Percentiles rank a stretch among this genome's conserved stretches.
These are phyloP conservation scores for Pluvialis apricaria DNA, from an alignment of 2,113 vertebrate species.

Conservation along the genomic window DNA sequence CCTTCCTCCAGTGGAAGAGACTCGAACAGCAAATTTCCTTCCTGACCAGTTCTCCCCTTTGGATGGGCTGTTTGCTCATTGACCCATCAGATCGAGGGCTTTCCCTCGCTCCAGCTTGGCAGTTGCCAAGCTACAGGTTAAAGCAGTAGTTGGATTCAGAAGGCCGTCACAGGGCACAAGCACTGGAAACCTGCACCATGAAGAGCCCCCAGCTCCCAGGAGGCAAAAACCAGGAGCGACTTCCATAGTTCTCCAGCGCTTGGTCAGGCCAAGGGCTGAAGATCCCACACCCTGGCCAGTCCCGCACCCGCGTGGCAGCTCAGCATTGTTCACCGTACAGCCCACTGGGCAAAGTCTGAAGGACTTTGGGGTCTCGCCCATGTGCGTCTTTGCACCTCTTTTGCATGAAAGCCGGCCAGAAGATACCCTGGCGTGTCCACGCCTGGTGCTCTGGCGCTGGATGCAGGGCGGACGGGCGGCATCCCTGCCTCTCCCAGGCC, in stretches of 20 bases:
- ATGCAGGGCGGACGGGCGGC: not conserved
- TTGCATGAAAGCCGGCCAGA: not conserved
- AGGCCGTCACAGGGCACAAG: not conserved
- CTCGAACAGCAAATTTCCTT: not conserved
- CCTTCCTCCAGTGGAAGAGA: not conserved
- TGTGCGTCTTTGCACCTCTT: not conserved
- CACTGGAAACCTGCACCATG: not conserved
- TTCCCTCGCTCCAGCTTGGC: accelerated
- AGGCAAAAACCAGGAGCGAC: not conserved
- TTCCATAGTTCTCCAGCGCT: not conserved
- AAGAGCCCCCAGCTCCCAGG: not conserved
- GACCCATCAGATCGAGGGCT: not conserved
- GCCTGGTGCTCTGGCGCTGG: not conserved
- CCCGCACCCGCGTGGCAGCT: accelerated
- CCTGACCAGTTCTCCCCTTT: not conserved
- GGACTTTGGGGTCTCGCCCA: not conserved
- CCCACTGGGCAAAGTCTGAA: not conserved
- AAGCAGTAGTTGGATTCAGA: not conserved
- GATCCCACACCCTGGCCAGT: not conserved
- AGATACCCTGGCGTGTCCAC: not conserved
- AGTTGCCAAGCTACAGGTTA: not conserved
- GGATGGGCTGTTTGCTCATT: not conserved
- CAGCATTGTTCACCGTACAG: not conserved
- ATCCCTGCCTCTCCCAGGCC: not conserved
- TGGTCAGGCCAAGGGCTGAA: not conserved